These are phyloP conservation scores for Bembecia ichneumoniformis DNA, from an alignment of 2,888 invertebrate species.

Conservation along the genomic window DNA sequence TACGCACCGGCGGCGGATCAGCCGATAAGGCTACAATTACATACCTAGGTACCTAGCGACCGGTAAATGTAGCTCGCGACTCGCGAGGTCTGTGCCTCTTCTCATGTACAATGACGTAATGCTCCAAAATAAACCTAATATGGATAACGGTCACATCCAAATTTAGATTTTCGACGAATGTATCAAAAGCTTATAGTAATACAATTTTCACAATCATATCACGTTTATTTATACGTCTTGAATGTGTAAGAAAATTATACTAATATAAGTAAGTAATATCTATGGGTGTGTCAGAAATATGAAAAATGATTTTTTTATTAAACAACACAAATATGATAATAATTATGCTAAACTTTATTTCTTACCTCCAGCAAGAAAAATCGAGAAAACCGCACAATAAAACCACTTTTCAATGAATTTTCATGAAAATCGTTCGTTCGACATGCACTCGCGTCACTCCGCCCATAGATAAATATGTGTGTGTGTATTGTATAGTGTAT, in stretches of 20 bases:
- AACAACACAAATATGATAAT: not conserved
- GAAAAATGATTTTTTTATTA: slow-evolving; percentile 10
- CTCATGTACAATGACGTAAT: slow-evolving; percentile 63
- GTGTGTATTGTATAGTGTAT: no score
- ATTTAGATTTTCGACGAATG: slow-evolving; percentile 27
- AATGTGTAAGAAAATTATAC: no score
- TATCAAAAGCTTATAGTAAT: not conserved
- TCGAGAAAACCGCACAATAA: slow-evolving; percentile 19
- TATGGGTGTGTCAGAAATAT: slow-evolving; percentile 59
- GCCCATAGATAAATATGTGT: no score
- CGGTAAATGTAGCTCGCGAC: slow-evolving; percentile 14
- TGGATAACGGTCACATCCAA: slow-evolving; percentile 37
- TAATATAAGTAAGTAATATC: no score
- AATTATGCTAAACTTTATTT: slow-evolving; percentile 2
- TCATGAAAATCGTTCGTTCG: slow-evolving; percentile 49
- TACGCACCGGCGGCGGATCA: slow-evolving; percentile 29
- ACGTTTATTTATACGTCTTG: no score
- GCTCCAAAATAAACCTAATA: slow-evolving; percentile 67
- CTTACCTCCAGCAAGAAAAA: slow-evolving; percentile 30
- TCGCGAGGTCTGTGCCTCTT: slow-evolving; percentile 19
- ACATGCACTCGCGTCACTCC: slow-evolving; percentile 45
- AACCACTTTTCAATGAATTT: slow-evolving; percentile 27
- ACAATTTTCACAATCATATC: not conserved
- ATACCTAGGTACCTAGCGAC: slow-evolving; percentile 3
- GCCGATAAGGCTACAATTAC: slow-evolving; percentile 8